Conservation (phyloP, 2,888 invertebrate species). For the Azorinus chamasolen region DNA sequence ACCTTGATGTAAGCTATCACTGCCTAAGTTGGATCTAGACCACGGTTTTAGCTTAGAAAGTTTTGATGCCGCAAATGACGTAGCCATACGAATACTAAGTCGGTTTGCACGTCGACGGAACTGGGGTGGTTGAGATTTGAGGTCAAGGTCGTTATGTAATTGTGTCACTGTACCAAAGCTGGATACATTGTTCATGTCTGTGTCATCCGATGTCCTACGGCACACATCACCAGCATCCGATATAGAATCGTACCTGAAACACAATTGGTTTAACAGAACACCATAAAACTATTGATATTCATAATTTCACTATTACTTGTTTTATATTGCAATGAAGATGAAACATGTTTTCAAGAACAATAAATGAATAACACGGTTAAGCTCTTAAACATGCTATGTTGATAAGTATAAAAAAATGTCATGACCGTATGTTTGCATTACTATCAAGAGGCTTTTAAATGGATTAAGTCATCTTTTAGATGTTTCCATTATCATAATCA, state of each 20-base stretch:
- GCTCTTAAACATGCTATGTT: too few species aligned
- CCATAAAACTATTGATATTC: too few species aligned
- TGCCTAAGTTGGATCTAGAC: constrained; percentile 50
- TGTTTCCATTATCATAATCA: too few species aligned
- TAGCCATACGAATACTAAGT: constrained; percentile 54
- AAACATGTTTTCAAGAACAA: too few species aligned
- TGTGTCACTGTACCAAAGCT: not conserved
- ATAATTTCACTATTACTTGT: too few species aligned
- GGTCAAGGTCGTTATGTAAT: not conserved
- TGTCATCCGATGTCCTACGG: constrained; percentile 62
- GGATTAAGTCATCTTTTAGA: too few species aligned
- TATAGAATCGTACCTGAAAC: constrained; percentile 71
- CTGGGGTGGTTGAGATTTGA: not conserved
- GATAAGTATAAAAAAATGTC: too few species aligned
- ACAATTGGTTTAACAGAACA: not conserved
- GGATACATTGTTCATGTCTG: not conserved
- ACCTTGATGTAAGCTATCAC: constrained; percentile 43
- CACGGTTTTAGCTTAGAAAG: constrained; percentile 47
- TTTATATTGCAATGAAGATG: too few species aligned
- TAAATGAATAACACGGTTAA: too few species aligned
- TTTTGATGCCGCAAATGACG: constrained; percentile 54
- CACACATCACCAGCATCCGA: constrained; percentile 73
- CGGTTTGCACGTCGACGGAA: constrained; percentile 17
- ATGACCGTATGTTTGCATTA: too few species aligned
- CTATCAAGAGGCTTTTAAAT: too few species aligned